Evolutionary conservation across 2,797 vertebrate species (phyloP).

Genomic region (Microctenopoma stevenorrisi): DNA sequence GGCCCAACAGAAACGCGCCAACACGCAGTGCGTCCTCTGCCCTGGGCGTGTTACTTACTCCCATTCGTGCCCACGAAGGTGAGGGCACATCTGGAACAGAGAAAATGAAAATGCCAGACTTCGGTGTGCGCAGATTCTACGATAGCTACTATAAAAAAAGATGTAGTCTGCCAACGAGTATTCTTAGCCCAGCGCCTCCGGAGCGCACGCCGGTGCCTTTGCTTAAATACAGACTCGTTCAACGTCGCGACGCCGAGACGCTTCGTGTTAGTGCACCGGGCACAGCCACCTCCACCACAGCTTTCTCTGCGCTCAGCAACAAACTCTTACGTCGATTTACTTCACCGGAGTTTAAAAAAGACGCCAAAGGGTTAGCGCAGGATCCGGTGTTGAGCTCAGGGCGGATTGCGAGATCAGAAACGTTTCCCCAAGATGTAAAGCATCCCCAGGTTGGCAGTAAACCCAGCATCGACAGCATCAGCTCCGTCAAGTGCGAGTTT

Average conservation of each 20-base stretch:
- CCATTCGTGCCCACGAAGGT: constrained; percentile 53
- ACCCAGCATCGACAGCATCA: constrained; percentile 84
- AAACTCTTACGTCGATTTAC: constrained; percentile 81
- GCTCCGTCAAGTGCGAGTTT: constrained; percentile 84
- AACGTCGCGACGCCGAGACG: constrained; percentile 33
- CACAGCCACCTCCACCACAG: constrained; percentile 7
- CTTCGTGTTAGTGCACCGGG: not conserved
- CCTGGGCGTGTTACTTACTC: constrained; percentile 72
- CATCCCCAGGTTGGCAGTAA: constrained; percentile 79
- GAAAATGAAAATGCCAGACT: constrained; percentile 16
- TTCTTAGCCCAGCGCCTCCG: constrained; percentile 64
- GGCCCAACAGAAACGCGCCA: constrained; percentile 45
- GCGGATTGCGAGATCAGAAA: constrained; percentile 76
- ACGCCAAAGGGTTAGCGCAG: constrained; percentile 25
- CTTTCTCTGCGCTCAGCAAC: constrained; percentile 69
- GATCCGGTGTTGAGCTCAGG: constrained; percentile 12
- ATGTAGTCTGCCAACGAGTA: constrained; percentile 76
- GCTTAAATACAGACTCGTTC: constrained; percentile 62
- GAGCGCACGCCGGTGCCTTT: constrained; percentile 55
- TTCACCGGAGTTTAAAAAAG: constrained; percentile 77
- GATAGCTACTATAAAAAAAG: constrained; percentile 81
- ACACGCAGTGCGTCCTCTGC: constrained; percentile 39
- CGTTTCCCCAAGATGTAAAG: constrained; percentile 61
- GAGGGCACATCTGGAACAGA: constrained; percentile 15
- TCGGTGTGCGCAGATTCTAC: constrained; percentile 58